phyloP scores from a whole-genome alignment of 2,888 invertebrate species.

The Pecten maximus region DNA sequence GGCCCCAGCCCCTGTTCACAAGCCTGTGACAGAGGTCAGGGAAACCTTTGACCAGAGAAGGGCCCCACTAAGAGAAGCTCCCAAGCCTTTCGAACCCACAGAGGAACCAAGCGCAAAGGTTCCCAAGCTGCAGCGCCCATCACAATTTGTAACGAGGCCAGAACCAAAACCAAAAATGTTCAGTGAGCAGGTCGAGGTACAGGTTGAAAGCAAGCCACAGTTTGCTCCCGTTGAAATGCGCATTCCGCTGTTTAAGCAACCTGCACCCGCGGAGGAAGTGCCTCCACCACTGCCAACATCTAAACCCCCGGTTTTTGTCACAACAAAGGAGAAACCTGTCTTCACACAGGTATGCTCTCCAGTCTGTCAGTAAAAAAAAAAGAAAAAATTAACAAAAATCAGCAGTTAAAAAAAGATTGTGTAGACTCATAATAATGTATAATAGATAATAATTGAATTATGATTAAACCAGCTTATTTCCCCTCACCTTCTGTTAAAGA shows the following conservation, averaged over 20 bases:
- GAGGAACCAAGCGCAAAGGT: slow-evolving; percentile 70
- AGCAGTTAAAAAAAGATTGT: neutral
- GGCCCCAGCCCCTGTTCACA: slow-evolving; percentile 63
- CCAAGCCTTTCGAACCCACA: slow-evolving; percentile 58
- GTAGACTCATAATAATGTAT: neutral
- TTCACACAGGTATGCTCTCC: slow-evolving; percentile 63
- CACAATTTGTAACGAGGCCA: slow-evolving; percentile 53
- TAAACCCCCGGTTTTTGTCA: neutral
- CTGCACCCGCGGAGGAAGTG: slow-evolving; percentile 59
- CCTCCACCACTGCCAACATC: slow-evolving; percentile 52
- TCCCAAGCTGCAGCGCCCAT: slow-evolving; percentile 71
- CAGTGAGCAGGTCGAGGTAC: slow-evolving; percentile 72
- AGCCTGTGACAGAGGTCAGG: slow-evolving; percentile 70
- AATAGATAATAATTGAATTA: too few relatives aligned
- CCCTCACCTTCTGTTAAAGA: too few relatives aligned
- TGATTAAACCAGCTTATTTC: too few relatives aligned
- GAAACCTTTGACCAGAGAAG: slow-evolving; percentile 67
- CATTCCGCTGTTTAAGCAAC: slow-evolving; percentile 68
- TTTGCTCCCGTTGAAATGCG: slow-evolving; percentile 72
- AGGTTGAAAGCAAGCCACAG: slow-evolving; percentile 65
- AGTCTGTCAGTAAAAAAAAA: neutral
- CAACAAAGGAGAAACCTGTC: slow-evolving; percentile 63
- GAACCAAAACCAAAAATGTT: slow-evolving; percentile 65
- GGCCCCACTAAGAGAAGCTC: slow-evolving; percentile 64
- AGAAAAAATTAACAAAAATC: too few relatives aligned